Evolutionary conservation across 2,797 vertebrate genomes (phyloP).

Genomic region (Acanthornis magna): DNA sequence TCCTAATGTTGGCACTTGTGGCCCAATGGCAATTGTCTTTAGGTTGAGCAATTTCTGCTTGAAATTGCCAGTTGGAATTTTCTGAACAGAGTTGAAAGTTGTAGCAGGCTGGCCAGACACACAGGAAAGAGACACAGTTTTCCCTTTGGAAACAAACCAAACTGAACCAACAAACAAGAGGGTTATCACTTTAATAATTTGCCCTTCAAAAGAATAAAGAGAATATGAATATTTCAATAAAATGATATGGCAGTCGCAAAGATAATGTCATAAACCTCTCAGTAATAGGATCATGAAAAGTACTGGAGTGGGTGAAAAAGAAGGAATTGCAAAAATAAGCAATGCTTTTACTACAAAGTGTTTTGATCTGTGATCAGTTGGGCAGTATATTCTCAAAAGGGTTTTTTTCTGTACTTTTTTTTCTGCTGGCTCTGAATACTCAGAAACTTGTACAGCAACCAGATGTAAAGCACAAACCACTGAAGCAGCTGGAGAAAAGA

Average conservation of each 20-base stretch:
- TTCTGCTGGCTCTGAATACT: background rate
- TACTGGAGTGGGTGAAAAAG: background rate
- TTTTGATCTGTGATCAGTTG: background rate
- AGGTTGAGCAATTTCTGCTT: background rate
- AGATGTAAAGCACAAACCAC: too few relatives aligned
- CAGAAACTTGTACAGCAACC: background rate
- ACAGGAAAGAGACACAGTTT: background rate
- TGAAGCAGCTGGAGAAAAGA: background rate
- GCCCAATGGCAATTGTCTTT: background rate
- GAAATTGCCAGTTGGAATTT: background rate
- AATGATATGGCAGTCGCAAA: slow-evolving; percentile 18
- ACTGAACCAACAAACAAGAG: background rate
- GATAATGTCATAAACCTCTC: background rate
- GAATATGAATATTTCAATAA: background rate
- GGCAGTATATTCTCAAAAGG: background rate
- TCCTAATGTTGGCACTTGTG: background rate
- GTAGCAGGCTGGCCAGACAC: background rate
- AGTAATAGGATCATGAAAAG: background rate
- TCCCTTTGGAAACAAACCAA: background rate
- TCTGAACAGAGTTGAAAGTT: background rate
- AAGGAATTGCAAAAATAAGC: background rate
- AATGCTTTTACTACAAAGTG: background rate
- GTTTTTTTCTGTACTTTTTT: background rate
- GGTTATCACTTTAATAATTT: background rate
- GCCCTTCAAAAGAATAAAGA: background rate